Percentiles rank a stretch among this genome's conserved stretches.
Conservation (phyloP, 2,797 vertebrate species). For the Delichon dasypus region DNA sequence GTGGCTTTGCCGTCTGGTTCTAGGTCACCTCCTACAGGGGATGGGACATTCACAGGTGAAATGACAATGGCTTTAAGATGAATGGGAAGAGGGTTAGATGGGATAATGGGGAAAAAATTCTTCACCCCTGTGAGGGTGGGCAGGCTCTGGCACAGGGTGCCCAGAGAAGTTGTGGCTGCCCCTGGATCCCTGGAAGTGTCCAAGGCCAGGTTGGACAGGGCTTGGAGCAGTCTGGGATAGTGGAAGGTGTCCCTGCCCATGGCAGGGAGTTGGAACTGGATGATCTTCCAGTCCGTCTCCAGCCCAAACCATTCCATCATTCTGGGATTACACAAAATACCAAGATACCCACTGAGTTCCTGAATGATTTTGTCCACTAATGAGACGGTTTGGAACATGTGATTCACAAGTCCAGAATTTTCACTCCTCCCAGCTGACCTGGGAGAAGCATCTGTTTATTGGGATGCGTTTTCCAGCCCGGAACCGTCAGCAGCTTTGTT, state of each 20-base stretch:
- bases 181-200: background rate
- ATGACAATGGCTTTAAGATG: fast-evolving
- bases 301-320: background rate
- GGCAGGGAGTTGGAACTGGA: fast-evolving
- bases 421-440: background rate
- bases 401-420: background rate
- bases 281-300: background rate
- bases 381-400: background rate
- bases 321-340: background rate
- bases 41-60: background rate
- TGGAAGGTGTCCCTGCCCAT: background rate
- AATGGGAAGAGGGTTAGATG: background rate
- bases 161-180: background rate
- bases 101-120: background rate
- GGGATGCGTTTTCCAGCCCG: background rate
- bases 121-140: fast-evolving
- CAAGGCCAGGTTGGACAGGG: fast-evolving
- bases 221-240: fast-evolving
- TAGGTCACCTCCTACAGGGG: background rate
- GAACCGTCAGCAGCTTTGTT: background rate
- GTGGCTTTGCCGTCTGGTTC: background rate
- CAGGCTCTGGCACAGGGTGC: background rate
- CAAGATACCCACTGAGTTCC: background rate
- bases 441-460: background rate
- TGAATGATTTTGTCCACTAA: background rate